phyloP scores from a whole-genome alignment of 1,140 invertebrate genomes.

The Thaumetopoea pityocampa region DNA sequence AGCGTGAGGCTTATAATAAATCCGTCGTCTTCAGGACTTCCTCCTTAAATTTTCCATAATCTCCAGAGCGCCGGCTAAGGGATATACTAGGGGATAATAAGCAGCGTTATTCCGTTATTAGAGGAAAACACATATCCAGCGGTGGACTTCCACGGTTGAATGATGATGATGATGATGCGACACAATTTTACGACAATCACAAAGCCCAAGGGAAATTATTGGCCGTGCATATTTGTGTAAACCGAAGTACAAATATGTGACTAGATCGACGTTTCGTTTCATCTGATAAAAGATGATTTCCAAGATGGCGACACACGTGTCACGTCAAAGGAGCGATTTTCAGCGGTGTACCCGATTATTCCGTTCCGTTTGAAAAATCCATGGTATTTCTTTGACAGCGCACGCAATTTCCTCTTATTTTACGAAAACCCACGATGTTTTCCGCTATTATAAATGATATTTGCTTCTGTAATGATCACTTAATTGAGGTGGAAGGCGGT shows the following conservation, averaged over 20 bases:
- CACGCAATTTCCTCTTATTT: slow-evolving; percentile 58
- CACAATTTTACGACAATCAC: slow-evolving; percentile 16
- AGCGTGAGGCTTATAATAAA: too few species aligned
- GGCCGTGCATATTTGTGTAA: slow-evolving; percentile 41
- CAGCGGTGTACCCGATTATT: too few species aligned
- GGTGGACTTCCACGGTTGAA: too few species aligned
- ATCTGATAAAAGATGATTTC: slow-evolving; percentile 39
- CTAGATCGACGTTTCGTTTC: slow-evolving; percentile 40
- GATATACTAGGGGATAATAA: too few species aligned
- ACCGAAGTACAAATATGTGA: slow-evolving; percentile 54
- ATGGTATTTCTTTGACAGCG: slow-evolving; percentile 35
- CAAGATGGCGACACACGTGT: slow-evolving; percentile 49
- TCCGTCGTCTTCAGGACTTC: too few species aligned
- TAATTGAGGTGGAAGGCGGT: slow-evolving; percentile 60
- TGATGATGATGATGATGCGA: slow-evolving; percentile 7
- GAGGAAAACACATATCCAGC: not conserved
- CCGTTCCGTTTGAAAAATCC: too few species aligned
- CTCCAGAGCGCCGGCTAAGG: too few species aligned
- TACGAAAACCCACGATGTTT: slow-evolving; percentile 27
- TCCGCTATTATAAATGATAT: slow-evolving; percentile 48
- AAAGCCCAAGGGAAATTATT: slow-evolving; percentile 26
- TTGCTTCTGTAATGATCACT: slow-evolving; percentile 56
- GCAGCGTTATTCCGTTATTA: too few species aligned
- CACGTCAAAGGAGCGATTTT: slow-evolving; percentile 39
- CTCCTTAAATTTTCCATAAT: too few species aligned